phyloP scores from a whole-genome alignment of 37 sponge, comb jelly and placozoan species.

The Amphimedon queenslandica region DNA sequence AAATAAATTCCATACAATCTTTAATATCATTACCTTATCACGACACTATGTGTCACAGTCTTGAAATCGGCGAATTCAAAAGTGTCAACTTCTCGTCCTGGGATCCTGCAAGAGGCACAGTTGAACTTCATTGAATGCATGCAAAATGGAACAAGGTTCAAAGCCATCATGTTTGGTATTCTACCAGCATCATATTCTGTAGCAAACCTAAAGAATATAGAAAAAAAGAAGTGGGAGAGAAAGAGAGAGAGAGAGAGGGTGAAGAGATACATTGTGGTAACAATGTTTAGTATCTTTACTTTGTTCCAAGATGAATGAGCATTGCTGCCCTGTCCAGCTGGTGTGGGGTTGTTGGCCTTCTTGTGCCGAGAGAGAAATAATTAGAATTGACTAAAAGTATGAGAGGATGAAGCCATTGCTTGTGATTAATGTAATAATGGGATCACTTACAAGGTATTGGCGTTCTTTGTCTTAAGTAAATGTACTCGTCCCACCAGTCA shows the following conservation, averaged over 20 bases:
- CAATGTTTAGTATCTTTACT: too few species aligned
- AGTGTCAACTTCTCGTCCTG: constrained; percentile 56
- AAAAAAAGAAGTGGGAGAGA: too few species aligned
- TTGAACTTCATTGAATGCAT: constrained; percentile 27
- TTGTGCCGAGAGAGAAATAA: constrained; percentile 41
- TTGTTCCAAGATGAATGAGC: too few species aligned
- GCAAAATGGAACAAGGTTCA: constrained; percentile 46
- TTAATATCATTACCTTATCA: constrained; percentile 48
- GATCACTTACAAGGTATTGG: constrained; percentile 69
- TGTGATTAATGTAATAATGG: too few species aligned
- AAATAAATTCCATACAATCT: too few species aligned
- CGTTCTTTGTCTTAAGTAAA: constrained; percentile 59
- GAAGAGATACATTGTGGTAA: too few species aligned
- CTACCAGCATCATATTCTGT: background rate
- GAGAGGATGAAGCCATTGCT: too few species aligned
- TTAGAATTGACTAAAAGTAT: constrained; percentile 70
- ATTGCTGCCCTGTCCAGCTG: constrained; percentile 61
- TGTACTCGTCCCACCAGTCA: constrained; percentile 68
- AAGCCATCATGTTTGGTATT: constrained; percentile 33
- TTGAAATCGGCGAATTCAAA: constrained; percentile 3
- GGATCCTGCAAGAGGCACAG: constrained; percentile 16
- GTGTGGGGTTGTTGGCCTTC: background rate
- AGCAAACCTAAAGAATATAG: background rate
- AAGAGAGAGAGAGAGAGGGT: too few species aligned
- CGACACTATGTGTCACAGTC: constrained; percentile 22